phyloP scores from a whole-genome alignment of 1,140 invertebrate species.

The Calliphora vicina region DNA sequence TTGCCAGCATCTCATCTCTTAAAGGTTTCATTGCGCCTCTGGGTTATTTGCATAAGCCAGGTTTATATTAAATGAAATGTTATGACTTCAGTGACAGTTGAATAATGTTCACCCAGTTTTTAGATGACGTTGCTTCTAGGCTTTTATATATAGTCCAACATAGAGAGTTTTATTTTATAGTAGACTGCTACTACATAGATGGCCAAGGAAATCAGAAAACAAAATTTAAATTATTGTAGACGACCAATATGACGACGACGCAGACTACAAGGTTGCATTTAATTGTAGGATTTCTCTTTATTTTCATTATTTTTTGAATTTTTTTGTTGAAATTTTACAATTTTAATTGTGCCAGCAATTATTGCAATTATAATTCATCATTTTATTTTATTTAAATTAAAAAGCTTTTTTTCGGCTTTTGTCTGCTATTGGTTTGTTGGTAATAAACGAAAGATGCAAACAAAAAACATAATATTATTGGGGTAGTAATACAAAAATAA shows the following conservation, averaged over 20 bases:
- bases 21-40: slow-evolving; percentile 42
- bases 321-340: neutral
- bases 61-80: slow-evolving; percentile 53
- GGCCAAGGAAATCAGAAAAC: neutral
- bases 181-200: neutral
- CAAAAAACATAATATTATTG: too few relatives aligned
- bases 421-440: neutral
- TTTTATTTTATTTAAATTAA: slow-evolving; percentile 11
- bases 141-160: slow-evolving; percentile 7
- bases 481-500: too few relatives aligned
- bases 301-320: neutral
- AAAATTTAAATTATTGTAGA: neutral
- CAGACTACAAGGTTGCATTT: slow-evolving; percentile 18
- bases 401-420: neutral
- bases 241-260: neutral
- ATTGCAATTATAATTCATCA: slow-evolving; percentile 25
- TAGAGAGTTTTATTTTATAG: neutral
- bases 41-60: slow-evolving; percentile 63
- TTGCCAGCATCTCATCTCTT: neutral
- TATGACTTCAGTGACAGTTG: slow-evolving; percentile 50
- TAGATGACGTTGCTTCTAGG: slow-evolving; percentile 33
- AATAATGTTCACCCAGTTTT: slow-evolving; percentile 33
- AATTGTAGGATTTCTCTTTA: slow-evolving; percentile 28
- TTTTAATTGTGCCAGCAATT: slow-evolving; percentile 31
- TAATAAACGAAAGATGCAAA: too few relatives aligned